Evolutionary conservation across 2,888 invertebrate species (phyloP), one percentile per base, ranked within the genome.

Genomic region (Pollenia griseotomentosa): DNA sequence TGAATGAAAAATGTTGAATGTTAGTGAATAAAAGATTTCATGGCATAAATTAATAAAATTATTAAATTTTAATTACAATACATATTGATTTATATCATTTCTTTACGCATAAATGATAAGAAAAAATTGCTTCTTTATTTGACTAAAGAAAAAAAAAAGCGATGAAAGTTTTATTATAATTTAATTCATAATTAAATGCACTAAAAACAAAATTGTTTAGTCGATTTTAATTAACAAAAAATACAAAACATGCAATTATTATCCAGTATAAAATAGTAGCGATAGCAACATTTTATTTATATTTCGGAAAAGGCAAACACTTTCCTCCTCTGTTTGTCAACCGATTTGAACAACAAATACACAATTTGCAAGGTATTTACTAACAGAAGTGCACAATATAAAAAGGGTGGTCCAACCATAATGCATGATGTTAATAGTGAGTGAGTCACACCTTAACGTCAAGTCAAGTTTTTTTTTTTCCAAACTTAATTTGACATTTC

Each of bases 61-160:
- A 82, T 61, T 63, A 57, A 51, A 23, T 68, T 55, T 86, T 70
- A 70, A 82, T 73, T 82, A 51, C 40, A 73, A 68, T 82, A n/a
- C n/a, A n/a, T n/a, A 85, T 82, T 86, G 82, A 86, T 82, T 82
- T 82, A 77, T 86, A 82, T 86, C 73, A 86, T 73, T 75, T 74
- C 61, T 82, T 74, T 75, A 83, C 86, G 86, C 80, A 80, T 83
- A 80, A 80, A 75, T 73, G 79, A 70, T 79, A 74, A 83, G 79
- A 79, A 48, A 44, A 46, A 61, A 14, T 40, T 14, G 14, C 65
- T 77, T 70, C 23, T 61, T 19, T n/a, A 51, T 68, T 48, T 8
- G 48, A 53, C 9, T 59, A 46, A 63, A 33, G 33, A 33, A 33
- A 23, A 33, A 77, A 55, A 63, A 61, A 19, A 68, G 63, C 65